Evolutionary conservation across 2,113 vertebrate species (phyloP).

Genomic region (Ciconia boyciana): DNA sequence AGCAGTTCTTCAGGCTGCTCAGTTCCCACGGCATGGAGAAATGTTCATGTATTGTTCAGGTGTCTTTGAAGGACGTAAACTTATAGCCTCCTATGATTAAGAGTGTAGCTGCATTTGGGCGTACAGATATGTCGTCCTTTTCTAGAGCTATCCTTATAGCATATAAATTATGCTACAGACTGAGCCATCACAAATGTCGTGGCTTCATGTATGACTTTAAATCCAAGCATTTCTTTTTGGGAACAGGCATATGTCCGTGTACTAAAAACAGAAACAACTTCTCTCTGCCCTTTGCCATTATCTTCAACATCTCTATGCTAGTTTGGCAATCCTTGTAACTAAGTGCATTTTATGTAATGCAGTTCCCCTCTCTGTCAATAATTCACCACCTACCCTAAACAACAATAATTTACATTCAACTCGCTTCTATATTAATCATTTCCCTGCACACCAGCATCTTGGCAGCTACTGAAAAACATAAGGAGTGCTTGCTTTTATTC

Average conservation of each 20-base stretch:
- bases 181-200: slow-evolving; percentile 43
- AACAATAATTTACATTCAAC: slow-evolving; percentile 57
- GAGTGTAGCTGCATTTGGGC: not conserved
- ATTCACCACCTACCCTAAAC: slow-evolving; percentile 62
- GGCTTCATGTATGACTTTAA: slow-evolving; percentile 28
- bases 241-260: slow-evolving; percentile 48
- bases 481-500: slow-evolving; percentile 70
- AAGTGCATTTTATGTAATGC: slow-evolving; percentile 53
- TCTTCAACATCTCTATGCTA: slow-evolving; percentile 41
- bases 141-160: not conserved
- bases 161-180: slow-evolving; percentile 19
- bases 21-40: not conserved
- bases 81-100: not conserved
- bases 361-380: slow-evolving; percentile 56
- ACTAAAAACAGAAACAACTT: slow-evolving; percentile 57
- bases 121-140: not conserved
- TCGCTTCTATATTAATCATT: slow-evolving; percentile 69
- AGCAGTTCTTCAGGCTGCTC: not conserved
- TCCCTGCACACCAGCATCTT: slow-evolving; percentile 63
- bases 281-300: slow-evolving; percentile 38
- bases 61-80: not conserved
- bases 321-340: slow-evolving; percentile 51
- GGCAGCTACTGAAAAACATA: slow-evolving; percentile 69
- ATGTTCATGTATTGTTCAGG: not conserved
- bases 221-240: slow-evolving; percentile 61